Evolutionary conservation across 2,797 vertebrate species (phyloP).

Genomic region (Eurystomus glaucurus): DNA sequence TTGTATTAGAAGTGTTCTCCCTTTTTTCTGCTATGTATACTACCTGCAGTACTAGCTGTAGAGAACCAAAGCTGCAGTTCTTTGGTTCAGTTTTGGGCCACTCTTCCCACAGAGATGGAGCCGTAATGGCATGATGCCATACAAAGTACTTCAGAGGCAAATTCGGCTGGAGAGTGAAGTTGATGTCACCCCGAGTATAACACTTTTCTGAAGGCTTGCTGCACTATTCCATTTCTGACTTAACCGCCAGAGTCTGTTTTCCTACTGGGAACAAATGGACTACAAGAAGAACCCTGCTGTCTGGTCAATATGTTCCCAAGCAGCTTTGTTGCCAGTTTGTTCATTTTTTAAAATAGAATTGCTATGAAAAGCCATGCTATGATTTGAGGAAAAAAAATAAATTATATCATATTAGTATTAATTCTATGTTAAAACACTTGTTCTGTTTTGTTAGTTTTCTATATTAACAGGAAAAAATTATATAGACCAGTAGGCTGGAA

Average conservation of each 20-base stretch:
- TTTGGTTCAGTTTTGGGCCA: neutral
- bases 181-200: neutral
- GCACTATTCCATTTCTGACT: neutral
- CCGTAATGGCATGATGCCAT: neutral
- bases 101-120: neutral
- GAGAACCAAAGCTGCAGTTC: neutral
- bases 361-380: neutral
- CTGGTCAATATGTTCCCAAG: neutral
- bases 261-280: neutral
- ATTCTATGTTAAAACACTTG: neutral
- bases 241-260: neutral
- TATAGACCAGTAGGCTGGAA: neutral
- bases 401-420: neutral
- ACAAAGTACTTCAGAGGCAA: neutral
- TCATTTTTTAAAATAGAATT: neutral
- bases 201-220: neutral
- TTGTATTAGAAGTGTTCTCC: neutral
- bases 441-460: neutral
- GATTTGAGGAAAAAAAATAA: neutral
- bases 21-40: neutral
- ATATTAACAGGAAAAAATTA: neutral
- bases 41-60: neutral
- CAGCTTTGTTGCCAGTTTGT: neutral
- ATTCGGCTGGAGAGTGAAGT: neutral
- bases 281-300: neutral